phyloP scores from a whole-genome alignment of 2,888 invertebrate species.

The Podabrus alpinus region DNA sequence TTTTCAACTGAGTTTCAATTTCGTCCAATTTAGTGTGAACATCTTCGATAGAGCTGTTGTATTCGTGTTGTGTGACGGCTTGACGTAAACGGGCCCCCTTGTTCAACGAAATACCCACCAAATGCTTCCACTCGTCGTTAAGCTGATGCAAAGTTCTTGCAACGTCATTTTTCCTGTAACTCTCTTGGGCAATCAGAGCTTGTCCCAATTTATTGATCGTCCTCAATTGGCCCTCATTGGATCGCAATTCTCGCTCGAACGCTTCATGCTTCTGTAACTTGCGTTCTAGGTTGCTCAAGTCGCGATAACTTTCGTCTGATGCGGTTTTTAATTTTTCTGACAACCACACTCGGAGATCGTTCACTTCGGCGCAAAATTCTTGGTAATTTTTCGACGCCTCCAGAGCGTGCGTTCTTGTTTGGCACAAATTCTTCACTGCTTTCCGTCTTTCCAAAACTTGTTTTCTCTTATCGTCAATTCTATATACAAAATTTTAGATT shows the following conservation, averaged over 20 bases:
- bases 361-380: constrained; percentile 89
- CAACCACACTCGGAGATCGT: constrained; percentile 89
- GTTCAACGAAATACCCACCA: constrained; percentile 68
- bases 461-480: constrained; percentile 72
- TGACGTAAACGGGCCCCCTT: constrained; percentile 81
- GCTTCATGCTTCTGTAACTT: constrained; percentile 96
- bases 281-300: constrained; percentile 84
- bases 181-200: constrained; percentile 71
- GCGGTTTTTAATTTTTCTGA: constrained; percentile 90
- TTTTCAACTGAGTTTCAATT: constrained; percentile 76
- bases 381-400: constrained; percentile 88
- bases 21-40: constrained; percentile 86
- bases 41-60: constrained; percentile 83
- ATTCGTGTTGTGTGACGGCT: constrained; percentile 81
- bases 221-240: constrained; percentile 90
- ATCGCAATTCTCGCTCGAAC: constrained; percentile 91
- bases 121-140: constrained; percentile 77
- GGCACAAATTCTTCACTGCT: constrained; percentile 74
- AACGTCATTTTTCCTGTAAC: constrained; percentile 73
- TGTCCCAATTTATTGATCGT: constrained; percentile 83
- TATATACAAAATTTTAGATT: constrained; percentile 46
- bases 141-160: constrained; percentile 68
- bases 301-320: constrained; percentile 89
- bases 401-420: constrained; percentile 73
- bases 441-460: constrained; percentile 77